These are phyloP conservation scores for Ptilonorhynchus violaceus DNA, from an alignment of 2,113 vertebrate genomes.

Conservation along the genomic window DNA sequence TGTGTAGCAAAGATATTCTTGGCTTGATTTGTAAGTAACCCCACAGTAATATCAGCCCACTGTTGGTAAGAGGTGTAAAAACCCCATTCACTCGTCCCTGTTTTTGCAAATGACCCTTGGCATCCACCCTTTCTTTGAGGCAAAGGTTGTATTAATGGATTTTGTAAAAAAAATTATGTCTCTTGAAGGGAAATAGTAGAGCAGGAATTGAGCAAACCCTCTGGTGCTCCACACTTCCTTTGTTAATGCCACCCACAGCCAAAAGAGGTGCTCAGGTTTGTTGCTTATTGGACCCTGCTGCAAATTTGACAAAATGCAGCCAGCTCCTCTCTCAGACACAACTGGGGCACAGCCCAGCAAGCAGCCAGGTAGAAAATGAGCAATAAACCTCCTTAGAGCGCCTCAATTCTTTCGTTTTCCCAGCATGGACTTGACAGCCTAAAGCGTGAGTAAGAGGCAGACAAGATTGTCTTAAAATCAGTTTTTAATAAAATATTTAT, in stretches of 20 bases:
- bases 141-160: background rate
- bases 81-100: background rate
- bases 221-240: background rate
- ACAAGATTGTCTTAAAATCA: constrained; percentile 37
- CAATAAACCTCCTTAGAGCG: background rate
- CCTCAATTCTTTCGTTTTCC: background rate
- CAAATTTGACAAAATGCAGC: background rate
- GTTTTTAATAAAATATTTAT: constrained; percentile 71
- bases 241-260: rapidly evolving
- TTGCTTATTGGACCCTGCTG: background rate
- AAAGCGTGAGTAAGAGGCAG: background rate
- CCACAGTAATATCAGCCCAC: background rate
- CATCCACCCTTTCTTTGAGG: background rate
- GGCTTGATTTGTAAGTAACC: background rate
- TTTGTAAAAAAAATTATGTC: background rate
- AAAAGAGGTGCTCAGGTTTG: background rate
- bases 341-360: background rate
- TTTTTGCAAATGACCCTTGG: background rate
- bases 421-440: background rate
- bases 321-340: background rate
- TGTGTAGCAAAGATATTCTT: background rate
- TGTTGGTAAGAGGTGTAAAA: background rate
- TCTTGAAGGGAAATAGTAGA: background rate
- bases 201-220: background rate
- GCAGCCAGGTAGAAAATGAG: background rate